Evolutionary conservation across 2,797 vertebrate species (phyloP).

Genomic region (Ceryle rudis): DNA sequence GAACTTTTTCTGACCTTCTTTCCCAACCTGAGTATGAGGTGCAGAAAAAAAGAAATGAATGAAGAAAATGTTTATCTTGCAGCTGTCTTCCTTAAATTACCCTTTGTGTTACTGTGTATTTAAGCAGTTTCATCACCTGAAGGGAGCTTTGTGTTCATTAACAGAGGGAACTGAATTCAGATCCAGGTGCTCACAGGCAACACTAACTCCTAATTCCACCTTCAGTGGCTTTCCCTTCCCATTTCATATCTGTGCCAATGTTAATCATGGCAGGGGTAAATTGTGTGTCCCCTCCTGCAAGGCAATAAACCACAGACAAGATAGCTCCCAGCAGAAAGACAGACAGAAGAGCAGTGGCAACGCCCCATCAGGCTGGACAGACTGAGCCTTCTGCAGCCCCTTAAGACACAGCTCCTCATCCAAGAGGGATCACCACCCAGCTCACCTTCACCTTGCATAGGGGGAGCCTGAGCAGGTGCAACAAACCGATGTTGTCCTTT

Average conservation of each 20-base stretch:
- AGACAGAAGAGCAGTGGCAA: not conserved
- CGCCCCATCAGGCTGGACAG: not conserved
- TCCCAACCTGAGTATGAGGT: not conserved
- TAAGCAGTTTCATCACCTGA: not conserved
- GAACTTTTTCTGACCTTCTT: not conserved
- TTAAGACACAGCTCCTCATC: accelerated
- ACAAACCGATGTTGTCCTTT: not conserved
- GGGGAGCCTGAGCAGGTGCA: not conserved
- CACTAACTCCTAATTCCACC: not conserved
- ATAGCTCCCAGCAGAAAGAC: not conserved
- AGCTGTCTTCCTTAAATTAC: not conserved
- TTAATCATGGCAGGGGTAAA: not conserved
- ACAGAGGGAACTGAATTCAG: not conserved
- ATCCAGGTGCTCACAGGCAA: not conserved
- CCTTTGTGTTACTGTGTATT: not conserved
- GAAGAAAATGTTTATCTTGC: not conserved
- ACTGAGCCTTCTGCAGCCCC: not conserved
- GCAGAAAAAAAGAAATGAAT: not conserved
- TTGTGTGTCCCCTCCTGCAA: not conserved
- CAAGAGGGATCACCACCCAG: not conserved
- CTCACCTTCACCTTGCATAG: accelerated
- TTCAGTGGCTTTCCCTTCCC: not conserved
- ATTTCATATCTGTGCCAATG: not conserved
- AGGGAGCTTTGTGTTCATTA: not conserved
- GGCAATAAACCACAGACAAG: not conserved